phyloP scores from a whole-genome alignment of 1,140 invertebrate species.

The Drosophila bifasciata region DNA sequence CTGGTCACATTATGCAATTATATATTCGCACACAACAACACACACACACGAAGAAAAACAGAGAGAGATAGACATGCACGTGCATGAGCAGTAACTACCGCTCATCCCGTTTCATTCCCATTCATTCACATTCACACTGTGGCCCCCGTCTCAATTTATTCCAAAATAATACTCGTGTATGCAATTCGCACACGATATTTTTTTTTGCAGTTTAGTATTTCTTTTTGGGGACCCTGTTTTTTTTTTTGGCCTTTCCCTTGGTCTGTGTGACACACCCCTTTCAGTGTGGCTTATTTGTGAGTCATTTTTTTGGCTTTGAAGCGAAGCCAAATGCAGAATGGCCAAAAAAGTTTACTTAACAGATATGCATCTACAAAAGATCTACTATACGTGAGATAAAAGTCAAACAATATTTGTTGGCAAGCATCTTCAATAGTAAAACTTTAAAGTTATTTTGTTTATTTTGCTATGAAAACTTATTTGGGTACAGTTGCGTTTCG shows the following conservation, averaged over 20 bases:
- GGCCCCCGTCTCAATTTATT: no score
- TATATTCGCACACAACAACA: slow-evolving; percentile 26
- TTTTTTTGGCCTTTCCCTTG: not conserved
- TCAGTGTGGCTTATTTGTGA: slow-evolving; percentile 21
- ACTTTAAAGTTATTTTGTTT: no score
- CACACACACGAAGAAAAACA: not conserved
- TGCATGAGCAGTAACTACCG: not conserved
- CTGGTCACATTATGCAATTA: slow-evolving; percentile 64
- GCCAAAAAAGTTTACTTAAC: slow-evolving; percentile 1
- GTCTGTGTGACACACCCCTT: not conserved
- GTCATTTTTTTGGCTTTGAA: slow-evolving; percentile 25
- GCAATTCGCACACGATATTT: slow-evolving; percentile 39
- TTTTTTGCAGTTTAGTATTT: slow-evolving; percentile 41
- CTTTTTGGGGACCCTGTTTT: slow-evolving; percentile 25
- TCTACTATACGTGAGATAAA: no score
- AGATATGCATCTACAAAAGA: no score
- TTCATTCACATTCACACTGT: no score
- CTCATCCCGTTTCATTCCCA: slow-evolving; percentile 24
- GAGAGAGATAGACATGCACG: not conserved
- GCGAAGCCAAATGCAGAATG: not conserved
- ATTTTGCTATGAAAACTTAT: no score
- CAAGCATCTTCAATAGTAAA: no score
- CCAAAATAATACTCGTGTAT: slow-evolving; percentile 1
- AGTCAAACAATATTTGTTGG: no score
- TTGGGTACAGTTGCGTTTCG: no score